Base-by-base conservation (phyloP, 2,797 vertebrate genomes). In the Melanotaenia maccullochi region DNA sequence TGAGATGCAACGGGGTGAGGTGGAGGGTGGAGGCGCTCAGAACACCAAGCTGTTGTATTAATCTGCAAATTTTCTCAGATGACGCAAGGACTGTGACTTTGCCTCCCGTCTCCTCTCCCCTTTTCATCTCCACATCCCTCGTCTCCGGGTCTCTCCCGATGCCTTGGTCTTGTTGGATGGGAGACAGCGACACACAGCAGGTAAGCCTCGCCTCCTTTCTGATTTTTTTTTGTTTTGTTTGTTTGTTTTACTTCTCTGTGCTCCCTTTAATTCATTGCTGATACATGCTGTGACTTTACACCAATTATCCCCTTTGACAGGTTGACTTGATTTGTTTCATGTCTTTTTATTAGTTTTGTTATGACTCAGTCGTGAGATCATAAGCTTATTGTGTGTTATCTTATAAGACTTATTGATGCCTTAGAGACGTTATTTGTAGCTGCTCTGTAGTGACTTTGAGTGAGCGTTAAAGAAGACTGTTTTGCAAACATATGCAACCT, bases 11-110 rank as follows among this genome's bases (percentile, higher is more conserved):
- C 20, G 35, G 55, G 75, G 59, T 47, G 68, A 24, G 63, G 68
- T 28, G 71, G 38, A 66, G 73, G 65, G 68, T 28, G 71, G 38
- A 66, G 71, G 73, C 66, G 78, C 84, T 89, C 79, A 79, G 86
- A 71, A 75, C 74, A 81, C 79, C 90, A 92, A 91, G 89, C 89
- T 91, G 89, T 91, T 85, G 85, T 86, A 92, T 91, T 94, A 94
- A 94, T 94, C 94, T 93, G 91, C 74, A 82, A 87, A 89, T 94
- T 94, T 92, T 81, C 92, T 91, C 93, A 93, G 91, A 94, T 94
- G 93, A 94, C 91, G 92, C 89, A 94, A 91, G 82, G 90, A 86
- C 86, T 83, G 75, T 83, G 91, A 89, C 81, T 91, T 86, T 65
- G 80, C 82, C 76, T 86, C 79, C 61, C 65, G 67, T 79, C 82